Evolutionary conservation across 1,140 invertebrate genomes (phyloP).

Genomic region (Ditylenchus dipsaci): DNA sequence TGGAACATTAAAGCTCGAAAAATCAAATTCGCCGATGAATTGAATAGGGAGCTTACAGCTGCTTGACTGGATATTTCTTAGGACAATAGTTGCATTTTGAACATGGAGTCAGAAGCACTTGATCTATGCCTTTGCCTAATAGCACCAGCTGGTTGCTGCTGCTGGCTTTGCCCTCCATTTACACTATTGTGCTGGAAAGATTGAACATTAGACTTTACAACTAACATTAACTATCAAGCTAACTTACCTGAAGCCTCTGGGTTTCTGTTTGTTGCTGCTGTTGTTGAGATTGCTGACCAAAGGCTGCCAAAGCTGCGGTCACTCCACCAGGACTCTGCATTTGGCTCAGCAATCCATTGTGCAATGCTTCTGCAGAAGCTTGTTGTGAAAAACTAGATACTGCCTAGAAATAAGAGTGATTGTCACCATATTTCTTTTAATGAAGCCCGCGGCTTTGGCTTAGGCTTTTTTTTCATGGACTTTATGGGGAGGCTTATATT

Average conservation of each 20-base stretch:
- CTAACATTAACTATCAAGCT: too few relatives aligned
- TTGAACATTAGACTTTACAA: not conserved
- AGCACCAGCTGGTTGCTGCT: not conserved
- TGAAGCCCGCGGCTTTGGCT: too few relatives aligned
- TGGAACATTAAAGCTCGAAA: too few relatives aligned
- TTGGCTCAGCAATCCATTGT: not conserved
- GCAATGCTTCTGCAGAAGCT: not conserved
- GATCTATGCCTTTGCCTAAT: constrained; percentile 1
- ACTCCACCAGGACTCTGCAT: not conserved
- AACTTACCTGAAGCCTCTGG: not conserved
- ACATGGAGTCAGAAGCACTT: constrained; percentile 2
- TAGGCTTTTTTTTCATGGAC: too few relatives aligned
- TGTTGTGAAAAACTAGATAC: too few relatives aligned
- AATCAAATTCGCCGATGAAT: too few relatives aligned
- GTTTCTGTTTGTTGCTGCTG: not conserved
- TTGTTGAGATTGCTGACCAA: too few relatives aligned
- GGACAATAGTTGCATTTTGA: constrained; percentile 9
- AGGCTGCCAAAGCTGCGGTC: not conserved
- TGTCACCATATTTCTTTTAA: too few relatives aligned
- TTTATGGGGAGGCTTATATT: too few relatives aligned
- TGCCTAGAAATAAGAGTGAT: too few relatives aligned
- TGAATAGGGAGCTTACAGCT: not conserved
- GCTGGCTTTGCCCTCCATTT: not conserved
- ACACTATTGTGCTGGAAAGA: not conserved
- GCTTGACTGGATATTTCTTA: constrained; percentile 6